These are phyloP conservation scores for Nothobranchius furzeri DNA, from an alignment of 2,113 vertebrate genomes.

Conservation along the genomic window DNA sequence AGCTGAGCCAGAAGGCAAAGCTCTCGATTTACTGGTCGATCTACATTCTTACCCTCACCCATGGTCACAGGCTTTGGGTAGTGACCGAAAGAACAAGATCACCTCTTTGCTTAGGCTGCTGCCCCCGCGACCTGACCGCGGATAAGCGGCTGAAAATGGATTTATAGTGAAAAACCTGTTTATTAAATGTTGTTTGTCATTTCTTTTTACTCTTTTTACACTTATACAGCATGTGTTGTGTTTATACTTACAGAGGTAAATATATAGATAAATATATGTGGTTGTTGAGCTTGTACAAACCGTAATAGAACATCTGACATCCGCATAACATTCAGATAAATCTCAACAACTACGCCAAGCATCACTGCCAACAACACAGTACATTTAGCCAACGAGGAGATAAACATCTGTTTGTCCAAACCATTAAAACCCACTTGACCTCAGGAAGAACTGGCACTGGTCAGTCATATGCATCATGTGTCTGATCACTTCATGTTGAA, in stretches of 20 bases:
- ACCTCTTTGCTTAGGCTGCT: no score
- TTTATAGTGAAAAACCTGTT: no score
- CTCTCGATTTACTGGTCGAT: no score
- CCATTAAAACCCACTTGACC: conserved; percentile 39
- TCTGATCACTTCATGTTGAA: no score
- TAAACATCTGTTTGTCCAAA: conserved; percentile 35
- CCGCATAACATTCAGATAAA: conserved; percentile 48
- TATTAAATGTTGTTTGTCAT: no score
- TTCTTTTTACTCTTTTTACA: no score
- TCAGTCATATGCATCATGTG: not conserved
- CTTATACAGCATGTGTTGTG: not conserved
- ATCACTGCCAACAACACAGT: conserved; percentile 29
- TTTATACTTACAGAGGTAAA: not conserved
- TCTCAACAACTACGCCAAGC: conserved; percentile 36
- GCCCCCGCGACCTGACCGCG: no score
- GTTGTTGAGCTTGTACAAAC: not conserved
- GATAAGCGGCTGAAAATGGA: no score
- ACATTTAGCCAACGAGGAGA: conserved; percentile 40
- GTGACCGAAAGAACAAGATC: no score
- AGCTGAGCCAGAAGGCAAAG: no score
- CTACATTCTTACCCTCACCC: no score
- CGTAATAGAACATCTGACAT: conserved; percentile 23
- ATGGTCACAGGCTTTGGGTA: no score
- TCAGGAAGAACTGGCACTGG: conserved; percentile 30
- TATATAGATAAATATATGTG: not conserved